Evolutionary conservation across 2,113 vertebrate genomes (phyloP), one percentile per base, ranked within the genome.

Genomic region (Meriones unguiculatus): DNA sequence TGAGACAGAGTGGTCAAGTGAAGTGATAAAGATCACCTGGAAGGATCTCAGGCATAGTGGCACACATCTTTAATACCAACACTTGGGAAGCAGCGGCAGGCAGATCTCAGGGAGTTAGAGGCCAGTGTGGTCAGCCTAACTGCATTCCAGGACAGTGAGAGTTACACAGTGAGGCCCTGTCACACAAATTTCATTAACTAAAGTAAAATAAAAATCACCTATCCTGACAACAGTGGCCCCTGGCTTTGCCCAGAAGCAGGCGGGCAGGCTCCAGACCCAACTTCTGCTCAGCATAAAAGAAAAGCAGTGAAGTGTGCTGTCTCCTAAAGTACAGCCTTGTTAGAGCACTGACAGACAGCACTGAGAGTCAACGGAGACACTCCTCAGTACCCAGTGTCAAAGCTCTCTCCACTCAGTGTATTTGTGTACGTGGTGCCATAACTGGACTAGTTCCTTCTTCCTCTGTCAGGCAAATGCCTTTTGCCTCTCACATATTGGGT

Each of bases 401-500:
- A 88, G 22, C 35, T 89, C 76, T 52, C 41, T n/a, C 57, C 62
- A 70, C 10, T 93, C 78, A 89, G 6, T 11, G 14, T 30, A 96
- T 65, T 5, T 90, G 52, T 28, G 75, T 18, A 41, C 30, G 28
- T 52, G 38, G 22, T 50, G 30, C 32, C 46, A 54, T 90, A 72
- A 30, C 24, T 41, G 24, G 35, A 92, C 87, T 32, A 78, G 32
- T 20, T 35, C 24, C 75, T 94, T 73, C 85, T 62, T 96, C 38
- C 50, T 87, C 14, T 87, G 92, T 73, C 41, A 62, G 32, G 72
- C 2, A 95, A 95, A 93, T 89, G 62, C 87, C 91, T 94, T 87
- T 13, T 75, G 67, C 32, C 77, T 89, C 72, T 97, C 69, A 89
- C 62, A 46, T 30, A 30, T 62, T 81, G 22, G 67, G 46, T 91